Evolutionary conservation across 2,888 invertebrate genomes (phyloP), one percentile per base, ranked within the genome.

Genomic region (Limnephilus rhombicus): DNA sequence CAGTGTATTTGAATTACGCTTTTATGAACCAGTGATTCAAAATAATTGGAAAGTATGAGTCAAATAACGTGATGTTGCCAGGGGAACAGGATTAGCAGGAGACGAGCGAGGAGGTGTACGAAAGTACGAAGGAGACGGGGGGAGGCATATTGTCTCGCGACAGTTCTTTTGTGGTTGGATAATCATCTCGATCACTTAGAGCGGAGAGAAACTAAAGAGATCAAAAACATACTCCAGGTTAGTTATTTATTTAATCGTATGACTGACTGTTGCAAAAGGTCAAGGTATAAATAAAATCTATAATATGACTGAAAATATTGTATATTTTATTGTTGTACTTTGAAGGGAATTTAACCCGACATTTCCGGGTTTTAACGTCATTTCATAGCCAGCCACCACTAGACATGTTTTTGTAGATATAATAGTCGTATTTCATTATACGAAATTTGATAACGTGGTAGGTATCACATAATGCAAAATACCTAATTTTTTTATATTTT

Each of bases 141-240:
- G 68, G 49, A 53, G 53, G 12, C 24, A 68, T 53, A 87, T 87
- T 87, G 87, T 87, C 87, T 87, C 87, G 49, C 7, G 53, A 53
- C 49, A 15, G 18, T 24, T 49, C 49, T 49, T 3, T 49, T 68
- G 68, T 68, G 5, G 68, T 29, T 41, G 83, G 87, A 68, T 87
- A 87, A 87, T 87, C 49, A 87, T 31, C 24, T 31, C 49, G 31
- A 29, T 24, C 86, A 87, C n/a, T n/a, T 87, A 15, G n/a, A 29
- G 49, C 0, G 87, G 87, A 87, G 53, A 68, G 31, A 15, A 68
- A 68, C 87, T 68, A 34, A 87, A 49, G 49, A n/a, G 7, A 45
- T 68, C 68, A 68, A 49, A 29, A 13, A 13, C 29, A 49, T 49
- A 49, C 49, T 12, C 41, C 41, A 41, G 9, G 49, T 49, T 31